Base-by-base conservation (phyloP, 1,140 invertebrate species). In the Drosophila obscura region DNA sequence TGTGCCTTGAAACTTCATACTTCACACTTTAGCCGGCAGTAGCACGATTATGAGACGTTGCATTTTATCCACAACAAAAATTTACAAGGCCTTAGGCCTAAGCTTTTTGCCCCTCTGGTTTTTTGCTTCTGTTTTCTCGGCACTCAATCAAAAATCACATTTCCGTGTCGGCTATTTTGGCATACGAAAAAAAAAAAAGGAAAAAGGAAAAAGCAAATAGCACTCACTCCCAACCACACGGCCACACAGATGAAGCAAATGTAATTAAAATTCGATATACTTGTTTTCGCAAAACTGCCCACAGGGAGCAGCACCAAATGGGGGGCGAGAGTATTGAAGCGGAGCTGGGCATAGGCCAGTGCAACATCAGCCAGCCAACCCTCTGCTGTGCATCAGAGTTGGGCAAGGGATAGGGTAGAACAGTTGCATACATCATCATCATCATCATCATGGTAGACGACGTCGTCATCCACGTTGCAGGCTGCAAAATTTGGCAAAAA, bases 231-330 rank as follows among this genome's bases (percentile, higher is more conserved):
- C 31, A 35, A 35, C 31, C 31, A 66, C 46, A 16, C 65, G 39
- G 63, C 74, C 72, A 60, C 56, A 61, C 68, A 60, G 69, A 73
- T 61, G 80, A 87, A 73, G 83, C 75, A 90, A 90, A 90, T 90
- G 87, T 90, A 90, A 90, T 90, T 90, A 90, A 90, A 90, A 90
- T 87, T 90, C 87, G 81, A 90, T 90, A 90, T 90, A 90, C 87
- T 90, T 90, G 87, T 90, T 90, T 90, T 90, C 71, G 61, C 80
- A 80, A 74, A 82, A 74, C 46, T 76, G 77, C 53, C 76, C 69
- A 75, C 60, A 76, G 79, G 64, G 65, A 79, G 68, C 5, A 58
- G 55, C 50, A 1, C 19, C 19, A 60, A 39, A 22, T 31, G 16
- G 15, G 43, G 43, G 56, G 41, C 45, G 19, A 59, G 52, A 56